Conservation (phyloP, 1,140 invertebrate species). For the Drosophila varians region DNA sequence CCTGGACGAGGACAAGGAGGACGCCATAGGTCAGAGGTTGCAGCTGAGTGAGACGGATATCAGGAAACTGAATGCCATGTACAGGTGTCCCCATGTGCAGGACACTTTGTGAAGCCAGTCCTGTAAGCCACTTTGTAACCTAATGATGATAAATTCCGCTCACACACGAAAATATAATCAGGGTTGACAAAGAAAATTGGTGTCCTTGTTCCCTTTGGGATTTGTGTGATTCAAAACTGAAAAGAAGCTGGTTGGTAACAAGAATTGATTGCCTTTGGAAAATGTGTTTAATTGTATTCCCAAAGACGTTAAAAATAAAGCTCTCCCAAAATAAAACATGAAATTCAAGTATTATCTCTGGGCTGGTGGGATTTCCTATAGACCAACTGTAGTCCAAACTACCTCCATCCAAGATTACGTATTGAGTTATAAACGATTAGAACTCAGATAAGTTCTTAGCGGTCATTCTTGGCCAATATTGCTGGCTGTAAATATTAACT, state of each 20-base stretch:
- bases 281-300: neutral
- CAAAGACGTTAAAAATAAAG: neutral
- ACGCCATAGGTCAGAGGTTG: slow-evolving; percentile 86
- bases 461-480: slow-evolving; percentile 19
- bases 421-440: slow-evolving; percentile 10
- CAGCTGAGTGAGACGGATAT: slow-evolving; percentile 87
- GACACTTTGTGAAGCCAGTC: neutral
- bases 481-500: slow-evolving; percentile 21
- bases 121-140: neutral
- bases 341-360: neutral
- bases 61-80: slow-evolving; percentile 87
- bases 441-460: slow-evolving; percentile 27
- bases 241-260: slow-evolving; percentile 1
- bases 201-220: slow-evolving; percentile 5
- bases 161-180: slow-evolving; percentile 18
- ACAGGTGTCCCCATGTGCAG: slow-evolving; percentile 73
- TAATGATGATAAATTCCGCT: slow-evolving; percentile 39
- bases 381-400: neutral
- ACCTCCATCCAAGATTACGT: slow-evolving; percentile 4
- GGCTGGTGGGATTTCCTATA: neutral
- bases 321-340: neutral
- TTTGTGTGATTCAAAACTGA: slow-evolving; percentile 2
- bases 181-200: slow-evolving; percentile 41
- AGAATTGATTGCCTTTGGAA: neutral
- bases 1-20: slow-evolving; percentile 44